Evolutionary conservation across 2,888 invertebrate genomes (phyloP), one percentile per base, ranked within the genome.

Genomic region (Branchinecta sandiegonensis): DNA sequence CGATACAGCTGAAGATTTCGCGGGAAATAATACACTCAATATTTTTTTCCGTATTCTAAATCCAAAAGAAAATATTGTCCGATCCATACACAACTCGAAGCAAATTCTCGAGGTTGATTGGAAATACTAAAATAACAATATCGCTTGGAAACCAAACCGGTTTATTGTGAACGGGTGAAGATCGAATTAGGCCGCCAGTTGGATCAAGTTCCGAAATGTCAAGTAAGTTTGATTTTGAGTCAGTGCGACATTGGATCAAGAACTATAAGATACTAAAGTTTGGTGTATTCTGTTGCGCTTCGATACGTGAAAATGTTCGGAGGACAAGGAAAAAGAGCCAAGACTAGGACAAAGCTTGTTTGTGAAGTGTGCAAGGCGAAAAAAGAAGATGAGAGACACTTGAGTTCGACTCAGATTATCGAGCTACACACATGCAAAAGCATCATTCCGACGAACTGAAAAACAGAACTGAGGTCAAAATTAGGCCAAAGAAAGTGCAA

Each of bases 251-350:
- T 37, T 37, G 37, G 6, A 37, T 37, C 37, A 6, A 37, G 37
- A 37, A 5, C 37, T 37, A 37, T 37, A 37, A 37, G 37, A 37
- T 37, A 37, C 37, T 2, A 37, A 37, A 37, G 37, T 37, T 37
- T 37, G 37, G 37, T 37, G 37, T 37, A 37, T 37, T 37, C 3
- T 37, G 37, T 37, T 37, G 37, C 37, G 37, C 37, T 37, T 37
- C 4, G 37, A 37, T 37, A 56, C 13, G 4, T n/a, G 56, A 56
- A 56, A 56, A 56, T 56, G 56, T 56, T 17, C 56, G 56, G 56
- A 56, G 56, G 56, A 56, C 56, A 56, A 7, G 56, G 56, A 56
- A 56, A 56, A 56, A 56, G 56, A 56, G 56, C 56, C 56, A 56
- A 5, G 14, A 56, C 56, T 56, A 56, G 56, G 56, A 56, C 13